Base-by-base conservation (phyloP, 2,888 invertebrate species). In the Itoplectis maculator region DNA sequence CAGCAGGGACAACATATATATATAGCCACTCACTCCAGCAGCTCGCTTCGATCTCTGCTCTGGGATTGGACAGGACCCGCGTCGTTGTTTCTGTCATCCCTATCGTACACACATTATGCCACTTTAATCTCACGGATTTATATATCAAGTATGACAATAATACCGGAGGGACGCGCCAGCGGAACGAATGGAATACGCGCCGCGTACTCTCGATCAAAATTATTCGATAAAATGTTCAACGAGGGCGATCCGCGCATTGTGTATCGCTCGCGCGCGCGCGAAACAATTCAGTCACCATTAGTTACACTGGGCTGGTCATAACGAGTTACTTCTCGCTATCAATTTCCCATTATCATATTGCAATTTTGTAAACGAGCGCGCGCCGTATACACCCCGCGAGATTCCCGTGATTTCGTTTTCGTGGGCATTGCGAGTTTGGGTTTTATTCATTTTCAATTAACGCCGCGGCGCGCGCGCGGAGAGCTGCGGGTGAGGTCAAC, bases 51-150 rank as follows among this genome's bases (percentile, higher is more conserved):
- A 29, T 51, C 63, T 35, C 37, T n/a, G 37, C 5, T n/a, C 35
- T n/a, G n/a, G n/a, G n/a, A 18, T 45, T 37, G 63, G 40, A 37
- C 65, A 20, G 65, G 37, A 51, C 5, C 59, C 42, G n/a, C n/a
- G n/a, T n/a, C n/a, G n/a, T n/a, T 54, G 40, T 11, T 8, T 49
- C 49, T 56, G 56, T 68, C 69, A 73, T 61, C 40, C 73, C 61
- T 40, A 69, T 74, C 49, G 47, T 68, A 8, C 42, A 45, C 59
- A 73, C 9, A 59, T 56, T n/a, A 68, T 77, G 66, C 66, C 49
- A 72, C 81, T 49, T 61, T 77, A 61, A 77, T 81, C 72, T 42
- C 23, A 72, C 68, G 51, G 77, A 77, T 81, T 81, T 61, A 76
- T 76, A 51, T 68, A 40, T 68, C 29, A 59, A 20, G 18, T 51